Evolutionary conservation across 2,113 vertebrate genomes (phyloP).

Genomic region (Percina caprodes): DNA sequence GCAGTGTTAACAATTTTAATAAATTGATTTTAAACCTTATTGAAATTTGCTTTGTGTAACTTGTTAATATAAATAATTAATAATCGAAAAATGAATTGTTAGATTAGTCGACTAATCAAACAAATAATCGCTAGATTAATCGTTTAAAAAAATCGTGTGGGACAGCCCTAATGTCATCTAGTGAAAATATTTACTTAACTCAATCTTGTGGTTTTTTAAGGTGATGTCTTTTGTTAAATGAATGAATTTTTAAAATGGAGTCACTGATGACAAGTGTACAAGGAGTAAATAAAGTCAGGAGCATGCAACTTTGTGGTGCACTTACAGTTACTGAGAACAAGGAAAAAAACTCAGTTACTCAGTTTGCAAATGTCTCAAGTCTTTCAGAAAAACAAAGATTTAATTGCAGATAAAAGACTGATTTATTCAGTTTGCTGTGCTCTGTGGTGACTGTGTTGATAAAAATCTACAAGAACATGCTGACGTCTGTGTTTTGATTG

Average conservation of each 20-base stretch:
- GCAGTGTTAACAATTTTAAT: too few species aligned
- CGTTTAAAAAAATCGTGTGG: too few species aligned
- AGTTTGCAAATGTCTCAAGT: background rate
- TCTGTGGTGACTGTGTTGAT: background rate
- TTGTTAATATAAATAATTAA: too few species aligned
- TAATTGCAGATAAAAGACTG: background rate
- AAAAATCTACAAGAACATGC: conserved; percentile 1
- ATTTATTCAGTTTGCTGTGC: background rate
- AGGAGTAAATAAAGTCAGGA: background rate
- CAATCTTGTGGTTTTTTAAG: background rate
- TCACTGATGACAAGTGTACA: background rate
- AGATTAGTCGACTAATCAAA: too few species aligned
- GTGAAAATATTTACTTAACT: conserved; percentile 26
- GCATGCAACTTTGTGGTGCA: background rate
- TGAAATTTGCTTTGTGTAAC: too few species aligned
- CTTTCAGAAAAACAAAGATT: background rate
- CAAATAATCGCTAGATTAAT: too few species aligned
- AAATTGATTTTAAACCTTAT: too few species aligned
- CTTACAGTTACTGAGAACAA: background rate
- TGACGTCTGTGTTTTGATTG: background rate
- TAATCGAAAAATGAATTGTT: too few species aligned
- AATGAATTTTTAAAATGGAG: background rate
- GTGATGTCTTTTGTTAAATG: background rate
- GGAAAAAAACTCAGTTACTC: background rate
- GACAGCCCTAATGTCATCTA: background rate